Conservation (phyloP, 2,113 vertebrate species). For the Etia nguti region DNA sequence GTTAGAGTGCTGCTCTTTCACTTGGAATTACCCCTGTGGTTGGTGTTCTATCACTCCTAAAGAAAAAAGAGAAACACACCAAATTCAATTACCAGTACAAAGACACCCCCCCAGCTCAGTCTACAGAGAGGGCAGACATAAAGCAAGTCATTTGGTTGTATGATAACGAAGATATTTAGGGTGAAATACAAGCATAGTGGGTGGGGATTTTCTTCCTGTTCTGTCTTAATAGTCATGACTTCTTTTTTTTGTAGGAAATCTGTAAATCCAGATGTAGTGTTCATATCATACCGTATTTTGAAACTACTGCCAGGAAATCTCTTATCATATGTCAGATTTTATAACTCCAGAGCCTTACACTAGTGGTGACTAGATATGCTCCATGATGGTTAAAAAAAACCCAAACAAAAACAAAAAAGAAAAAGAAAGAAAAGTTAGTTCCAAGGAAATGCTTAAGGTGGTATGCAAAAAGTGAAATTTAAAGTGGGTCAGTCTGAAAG, state of each 20-base stretch:
- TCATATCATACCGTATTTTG: background rate
- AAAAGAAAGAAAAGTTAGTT: background rate
- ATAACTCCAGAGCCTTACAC: background rate
- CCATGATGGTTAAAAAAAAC: background rate
- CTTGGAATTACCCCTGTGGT: conserved; percentile 56
- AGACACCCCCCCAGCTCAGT: background rate
- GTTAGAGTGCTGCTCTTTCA: conserved; percentile 59
- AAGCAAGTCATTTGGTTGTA: conserved; percentile 17
- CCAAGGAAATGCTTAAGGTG: background rate
- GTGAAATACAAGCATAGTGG: background rate
- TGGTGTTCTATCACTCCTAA: conserved; percentile 37
- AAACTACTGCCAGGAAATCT: background rate
- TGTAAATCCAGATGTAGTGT: background rate
- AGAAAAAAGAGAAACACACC: conserved; percentile 43
- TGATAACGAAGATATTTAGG: background rate
- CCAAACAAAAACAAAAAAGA: background rate
- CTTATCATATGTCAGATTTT: background rate
- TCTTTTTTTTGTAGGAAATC: background rate
- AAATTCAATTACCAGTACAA: conserved; percentile 62
- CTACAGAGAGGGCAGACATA: conserved; percentile 14
- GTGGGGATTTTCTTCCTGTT: background rate
- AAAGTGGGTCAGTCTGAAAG: background rate
- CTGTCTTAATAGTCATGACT: background rate
- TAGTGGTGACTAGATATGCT: background rate
- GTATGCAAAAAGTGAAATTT: background rate